Evolutionary conservation across 1,140 invertebrate genomes (phyloP).

Genomic region (Eumaeus atala): DNA sequence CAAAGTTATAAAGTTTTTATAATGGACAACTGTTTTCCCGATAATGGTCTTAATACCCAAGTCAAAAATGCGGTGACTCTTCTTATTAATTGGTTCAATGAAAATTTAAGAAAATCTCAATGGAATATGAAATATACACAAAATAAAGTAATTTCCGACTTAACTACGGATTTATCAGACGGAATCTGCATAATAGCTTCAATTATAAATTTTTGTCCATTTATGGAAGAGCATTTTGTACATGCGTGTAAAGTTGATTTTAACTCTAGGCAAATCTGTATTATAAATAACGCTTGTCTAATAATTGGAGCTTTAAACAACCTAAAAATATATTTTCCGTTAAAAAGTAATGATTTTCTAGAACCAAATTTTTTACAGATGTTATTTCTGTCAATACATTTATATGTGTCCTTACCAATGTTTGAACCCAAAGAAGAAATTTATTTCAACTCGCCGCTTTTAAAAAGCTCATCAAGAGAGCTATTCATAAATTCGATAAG

Average conservation of each 20-base stretch:
- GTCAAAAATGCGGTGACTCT: constrained; percentile 47
- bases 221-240: constrained; percentile 46
- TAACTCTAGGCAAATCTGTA: constrained; percentile 26
- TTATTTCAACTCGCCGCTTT: constrained; percentile 53
- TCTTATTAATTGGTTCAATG: constrained; percentile 54
- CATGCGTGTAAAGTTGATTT: constrained; percentile 39
- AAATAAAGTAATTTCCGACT: constrained; percentile 44
- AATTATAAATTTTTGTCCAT: constrained; percentile 54
- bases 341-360: constrained; percentile 52
- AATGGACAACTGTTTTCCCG: constrained; percentile 63
- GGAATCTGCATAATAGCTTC: constrained; percentile 48
- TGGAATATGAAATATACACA: constrained; percentile 32
- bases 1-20: constrained; percentile 66
- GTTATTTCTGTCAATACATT: constrained; percentile 61
- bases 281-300: constrained; percentile 57
- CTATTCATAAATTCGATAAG: constrained; percentile 41
- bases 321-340: constrained; percentile 53
- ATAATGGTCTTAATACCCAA: constrained; percentile 48
- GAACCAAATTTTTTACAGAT: constrained; percentile 59
- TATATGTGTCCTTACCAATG: constrained; percentile 56
- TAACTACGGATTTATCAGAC: constrained; percentile 53
- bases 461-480: constrained; percentile 50
- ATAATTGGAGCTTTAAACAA: constrained; percentile 55
- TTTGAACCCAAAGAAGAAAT: constrained; percentile 51
- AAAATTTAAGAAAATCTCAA: constrained; percentile 45